Base-by-base conservation (phyloP, 2,797 vertebrate genomes). In the Knipowitschia caucasica region DNA sequence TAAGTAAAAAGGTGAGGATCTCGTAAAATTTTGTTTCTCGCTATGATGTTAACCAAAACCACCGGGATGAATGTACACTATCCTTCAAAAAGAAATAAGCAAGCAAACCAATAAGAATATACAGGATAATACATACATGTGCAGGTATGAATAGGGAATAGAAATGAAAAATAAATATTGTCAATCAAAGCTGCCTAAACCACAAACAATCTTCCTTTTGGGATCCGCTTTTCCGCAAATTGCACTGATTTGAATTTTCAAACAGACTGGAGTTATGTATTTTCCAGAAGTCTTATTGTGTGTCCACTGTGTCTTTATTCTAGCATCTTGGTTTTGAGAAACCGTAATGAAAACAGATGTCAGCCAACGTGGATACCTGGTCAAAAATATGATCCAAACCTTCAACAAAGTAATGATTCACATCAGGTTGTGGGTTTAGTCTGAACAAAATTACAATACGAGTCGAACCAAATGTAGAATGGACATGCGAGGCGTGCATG, bases 301-400 rank as follows among this genome's bases (percentile, higher is more conserved):
- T 40, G 9, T 7, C 23, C 14, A 25, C 7, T 21, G 23, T 43
- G 23, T n/a, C 26, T 43, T 21, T 23, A 23, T 9, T 39, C 8
- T 11, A 20, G 4, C 17, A 21, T 40, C 38, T 21, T 21, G 2
- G 23, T 21, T 18, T 21, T 11, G 9, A 36, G 14, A n/a, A 36
- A 5, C 4, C 26, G 14, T 3, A 43, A 25, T 25, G 24, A 42
- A 11, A 21, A 14, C 10, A 23, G 6, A 29, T 30, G 26, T 11
- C 5, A 6, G 27, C 25, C 27, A 30, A 27, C 7, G 5, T 18
- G 5, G 30, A 12, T 25, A 25, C 14, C 14, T 43, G 23, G 25
- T 43, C n/a, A n/a, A n/a, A 47, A 30, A 27, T 27, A 46, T 25
- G 18, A 43, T 46, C 25, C 25, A 29, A 46, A 46, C 43, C 43